These are phyloP conservation scores for Melanotaenia nigrans DNA, from an alignment of 2,797 vertebrate genomes.

Conservation along the genomic window DNA sequence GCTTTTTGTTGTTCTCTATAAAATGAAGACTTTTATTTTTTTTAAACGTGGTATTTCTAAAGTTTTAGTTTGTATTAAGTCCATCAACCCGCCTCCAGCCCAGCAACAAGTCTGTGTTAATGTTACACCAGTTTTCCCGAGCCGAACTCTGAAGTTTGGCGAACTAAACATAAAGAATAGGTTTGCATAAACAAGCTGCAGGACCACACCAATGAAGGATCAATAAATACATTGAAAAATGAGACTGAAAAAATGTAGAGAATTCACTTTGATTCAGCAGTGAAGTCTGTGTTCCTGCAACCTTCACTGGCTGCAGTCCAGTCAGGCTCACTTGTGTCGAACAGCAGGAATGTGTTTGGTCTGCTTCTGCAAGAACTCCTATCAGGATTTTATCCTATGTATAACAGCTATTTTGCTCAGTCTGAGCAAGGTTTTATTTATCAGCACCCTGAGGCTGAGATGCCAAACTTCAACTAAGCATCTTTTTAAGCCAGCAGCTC, in stretches of 20 bases:
- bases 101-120: not conserved
- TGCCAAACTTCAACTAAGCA: conserved; percentile 61
- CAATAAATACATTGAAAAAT: conserved; percentile 14
- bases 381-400: conserved; percentile 38
- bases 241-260: not conserved
- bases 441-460: conserved; percentile 57
- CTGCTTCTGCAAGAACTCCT: conserved; percentile 34
- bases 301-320: conserved; percentile 25
- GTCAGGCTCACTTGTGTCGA: conserved; percentile 10
- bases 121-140: not conserved
- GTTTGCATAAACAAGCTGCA: not conserved
- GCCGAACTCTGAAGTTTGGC: too few relatives aligned
- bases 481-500: conserved; percentile 59
- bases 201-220: not conserved
- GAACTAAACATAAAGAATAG: not conserved
- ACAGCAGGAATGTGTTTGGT: conserved; percentile 26
- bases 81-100: not conserved
- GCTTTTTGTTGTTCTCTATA: too few relatives aligned
- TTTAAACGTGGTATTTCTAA: too few relatives aligned
- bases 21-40: too few relatives aligned
- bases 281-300: conserved; percentile 9
- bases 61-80: not conserved
- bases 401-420: conserved; percentile 57
- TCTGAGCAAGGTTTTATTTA: conserved; percentile 50
- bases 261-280: not conserved